These are phyloP conservation scores for Drosophila longiperda DNA, from an alignment of 2,888 invertebrate genomes.

Conservation along the genomic window DNA sequence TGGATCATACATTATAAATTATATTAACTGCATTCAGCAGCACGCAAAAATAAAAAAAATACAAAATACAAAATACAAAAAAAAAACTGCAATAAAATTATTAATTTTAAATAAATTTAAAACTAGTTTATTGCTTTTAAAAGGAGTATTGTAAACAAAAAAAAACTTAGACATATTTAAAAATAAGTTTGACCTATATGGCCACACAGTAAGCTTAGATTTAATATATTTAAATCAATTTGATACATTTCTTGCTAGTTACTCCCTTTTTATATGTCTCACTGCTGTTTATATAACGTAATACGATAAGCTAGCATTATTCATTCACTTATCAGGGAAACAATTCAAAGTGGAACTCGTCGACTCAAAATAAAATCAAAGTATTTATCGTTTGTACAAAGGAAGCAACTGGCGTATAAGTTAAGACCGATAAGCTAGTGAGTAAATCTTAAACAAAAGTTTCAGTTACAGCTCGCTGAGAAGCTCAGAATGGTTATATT, in stretches of 20 bases:
- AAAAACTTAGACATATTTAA: not conserved
- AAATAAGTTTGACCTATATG: not conserved
- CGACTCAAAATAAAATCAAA: constrained; percentile 41
- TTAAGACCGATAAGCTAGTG: constrained; percentile 36
- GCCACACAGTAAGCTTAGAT: not conserved
- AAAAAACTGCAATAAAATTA: not conserved
- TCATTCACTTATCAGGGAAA: constrained; percentile 49
- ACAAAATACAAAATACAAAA: not conserved
- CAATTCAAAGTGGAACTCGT: constrained; percentile 17
- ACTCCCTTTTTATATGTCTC: not conserved
- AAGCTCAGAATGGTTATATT: not conserved
- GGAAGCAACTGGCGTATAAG: constrained; percentile 55
- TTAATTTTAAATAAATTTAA: not conserved
- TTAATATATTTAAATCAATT: not conserved
- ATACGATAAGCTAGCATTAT: constrained; percentile 58
- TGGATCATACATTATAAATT: too few relatives aligned
- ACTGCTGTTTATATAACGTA: constrained; percentile 10
- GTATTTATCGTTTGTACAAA: constrained; percentile 42
- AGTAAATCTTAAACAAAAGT: constrained; percentile 33
- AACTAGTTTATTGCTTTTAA: not conserved
- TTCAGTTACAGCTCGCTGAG: constrained; percentile 34
- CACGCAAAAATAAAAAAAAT: not conserved
- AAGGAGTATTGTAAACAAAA: not conserved
- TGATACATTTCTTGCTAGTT: not conserved
- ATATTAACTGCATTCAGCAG: not conserved